Conservation (phyloP, 2,888 invertebrate species). For the Plemyria rubiginata region DNA sequence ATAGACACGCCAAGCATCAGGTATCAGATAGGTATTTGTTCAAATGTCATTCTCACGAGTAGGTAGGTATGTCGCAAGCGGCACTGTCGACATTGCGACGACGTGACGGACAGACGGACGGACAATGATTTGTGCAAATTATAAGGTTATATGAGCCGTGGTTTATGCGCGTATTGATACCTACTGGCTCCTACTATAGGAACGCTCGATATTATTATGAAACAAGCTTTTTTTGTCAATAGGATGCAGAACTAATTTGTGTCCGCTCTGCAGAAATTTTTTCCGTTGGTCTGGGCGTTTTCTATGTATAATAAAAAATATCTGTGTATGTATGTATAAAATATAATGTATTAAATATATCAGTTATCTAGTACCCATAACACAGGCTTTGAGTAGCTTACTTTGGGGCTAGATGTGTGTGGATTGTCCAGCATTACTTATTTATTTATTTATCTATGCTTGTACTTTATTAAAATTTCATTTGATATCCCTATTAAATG, state of each 20-base stretch:
- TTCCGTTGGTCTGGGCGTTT: too few relatives aligned
- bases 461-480: not conserved
- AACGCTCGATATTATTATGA: not conserved
- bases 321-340: too few relatives aligned
- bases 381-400: too few relatives aligned
- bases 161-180: constrained; percentile 30
- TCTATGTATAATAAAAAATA: too few relatives aligned
- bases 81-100: constrained; percentile 10
- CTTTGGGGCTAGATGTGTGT: too few relatives aligned
- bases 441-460: too few relatives aligned
- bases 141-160: constrained; percentile 38
- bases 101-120: constrained; percentile 46
- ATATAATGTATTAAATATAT: too few relatives aligned
- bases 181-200: constrained; percentile 19
- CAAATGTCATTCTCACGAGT: constrained; percentile 33
- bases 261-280: too few relatives aligned
- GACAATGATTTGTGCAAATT: constrained; percentile 72
- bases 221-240: not conserved
- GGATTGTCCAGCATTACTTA: too few relatives aligned
- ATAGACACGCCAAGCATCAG: not conserved
- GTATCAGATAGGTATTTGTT: not conserved
- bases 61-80: constrained; percentile 23
- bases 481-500: constrained; percentile 19
- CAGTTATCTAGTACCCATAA: too few relatives aligned
- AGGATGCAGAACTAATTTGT: too few relatives aligned